Base-by-base conservation (phyloP, 2,888 invertebrate species). In the Pterostichus niger region DNA sequence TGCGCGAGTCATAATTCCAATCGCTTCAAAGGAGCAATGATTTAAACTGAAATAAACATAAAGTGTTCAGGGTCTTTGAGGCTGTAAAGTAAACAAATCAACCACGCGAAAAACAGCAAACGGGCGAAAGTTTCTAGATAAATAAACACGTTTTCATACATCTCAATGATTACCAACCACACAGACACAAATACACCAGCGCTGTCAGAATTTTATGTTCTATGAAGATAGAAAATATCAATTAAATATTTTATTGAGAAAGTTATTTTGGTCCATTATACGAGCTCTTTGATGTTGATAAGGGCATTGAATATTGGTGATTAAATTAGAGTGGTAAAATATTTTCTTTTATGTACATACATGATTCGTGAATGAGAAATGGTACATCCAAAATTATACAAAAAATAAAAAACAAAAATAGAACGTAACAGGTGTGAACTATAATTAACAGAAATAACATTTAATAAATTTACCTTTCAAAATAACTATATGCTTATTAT, bases 31-130 rank as follows among this genome's bases (percentile, higher is more conserved):
- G 78, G 59, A 59, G 78, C 61, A 78, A 78, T 78, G 61, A 61
- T 78, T 78, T 44, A 78, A 78, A 56, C 78, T 78, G 78, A 61
- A 78, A 78, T 78, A 78, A 61, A 78, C 78, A 78, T 76, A 35
- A 78, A 78, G 46, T 44, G 40, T 73, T 73, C 73, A 73, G 31
- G 35, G 46, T 56, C 78, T 78, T 78, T 78, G 78, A 78, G 44
- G 44, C 24, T 13, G 13, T 15, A 17, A 35, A 61, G 56, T 44
- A 78, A 78, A 61, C 78, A 78, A 78, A 75, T 78, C 78, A 78
- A 24, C 78, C 35, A 40, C 44, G 59, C 54, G 56, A 1, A 15
- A 33, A 76, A 76, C 75, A 52, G 33, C 54, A 13, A 52, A 31
- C 54, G 76, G 24, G 61, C 78, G 59, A 78, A 78, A 78, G 78